phyloP scores from a whole-genome alignment of 2,113 vertebrate genomes.

The Calidris pugnax region DNA sequence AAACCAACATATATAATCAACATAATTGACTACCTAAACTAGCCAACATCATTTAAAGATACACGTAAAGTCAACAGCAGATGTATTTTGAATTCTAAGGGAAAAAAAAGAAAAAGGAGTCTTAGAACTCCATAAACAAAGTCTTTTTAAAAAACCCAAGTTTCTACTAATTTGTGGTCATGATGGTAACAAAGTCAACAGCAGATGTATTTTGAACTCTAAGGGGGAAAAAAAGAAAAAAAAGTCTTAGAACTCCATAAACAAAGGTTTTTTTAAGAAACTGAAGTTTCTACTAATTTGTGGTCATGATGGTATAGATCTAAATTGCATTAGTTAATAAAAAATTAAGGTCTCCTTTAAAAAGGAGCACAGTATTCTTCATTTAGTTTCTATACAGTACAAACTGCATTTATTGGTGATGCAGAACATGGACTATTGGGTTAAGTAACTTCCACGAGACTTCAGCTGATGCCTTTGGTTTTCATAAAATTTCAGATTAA shows the following conservation, averaged over 20 bases:
- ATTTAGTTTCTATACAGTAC: background rate
- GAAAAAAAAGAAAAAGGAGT: background rate
- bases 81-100: background rate
- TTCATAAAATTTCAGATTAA: background rate
- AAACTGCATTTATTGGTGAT: background rate
- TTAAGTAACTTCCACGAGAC: background rate
- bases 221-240: too few species aligned
- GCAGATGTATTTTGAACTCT: too few species aligned
- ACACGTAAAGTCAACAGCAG: background rate
- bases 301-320: background rate
- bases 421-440: background rate
- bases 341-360: background rate
- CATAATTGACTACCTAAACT: background rate
- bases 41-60: background rate
- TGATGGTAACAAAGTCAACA: too few species aligned
- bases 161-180: background rate
- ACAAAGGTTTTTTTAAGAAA: background rate
- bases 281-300: background rate
- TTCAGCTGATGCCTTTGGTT: background rate
- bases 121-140: background rate
- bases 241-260: background rate
- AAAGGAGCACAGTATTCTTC: background rate
- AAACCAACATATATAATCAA: background rate
- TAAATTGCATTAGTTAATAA: background rate
- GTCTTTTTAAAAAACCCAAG: background rate